Evolutionary conservation across 2,888 invertebrate genomes (phyloP).

Genomic region (Dioctria rufipes): DNA sequence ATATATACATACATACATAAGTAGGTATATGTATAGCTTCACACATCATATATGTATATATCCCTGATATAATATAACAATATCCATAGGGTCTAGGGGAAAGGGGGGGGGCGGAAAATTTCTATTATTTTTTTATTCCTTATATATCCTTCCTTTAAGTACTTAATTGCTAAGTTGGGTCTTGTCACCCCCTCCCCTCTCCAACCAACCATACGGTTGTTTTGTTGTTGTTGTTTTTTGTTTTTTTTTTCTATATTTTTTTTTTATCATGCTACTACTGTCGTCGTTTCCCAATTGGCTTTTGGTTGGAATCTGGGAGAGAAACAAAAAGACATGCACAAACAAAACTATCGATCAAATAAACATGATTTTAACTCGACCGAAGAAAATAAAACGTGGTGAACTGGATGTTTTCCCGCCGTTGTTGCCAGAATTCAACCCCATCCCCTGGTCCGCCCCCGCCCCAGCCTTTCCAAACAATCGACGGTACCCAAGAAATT

Average conservation of each 20-base stretch:
- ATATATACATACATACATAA: no score
- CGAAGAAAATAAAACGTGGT: neutral
- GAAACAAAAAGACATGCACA: conserved; percentile 22
- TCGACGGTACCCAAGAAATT: no score
- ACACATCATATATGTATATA: no score
- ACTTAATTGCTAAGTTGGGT: no score
- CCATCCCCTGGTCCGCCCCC: no score
- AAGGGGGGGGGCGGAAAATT: neutral
- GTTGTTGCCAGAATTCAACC: no score
- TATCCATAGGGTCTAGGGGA: neutral
- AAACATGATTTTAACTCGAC: conserved; percentile 39
- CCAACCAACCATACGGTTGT: no score
- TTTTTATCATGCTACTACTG: neutral
- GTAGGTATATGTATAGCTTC: no score
- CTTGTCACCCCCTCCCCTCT: no score
- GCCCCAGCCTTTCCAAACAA: no score
- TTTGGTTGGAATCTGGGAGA: conserved; percentile 3
- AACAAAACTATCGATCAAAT: conserved; percentile 52
- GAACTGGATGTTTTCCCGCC: no score
- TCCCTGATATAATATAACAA: no score
- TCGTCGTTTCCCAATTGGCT: conserved; percentile 44
- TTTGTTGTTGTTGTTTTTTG: neutral
- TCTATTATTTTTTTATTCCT: neutral
- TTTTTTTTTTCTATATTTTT: neutral
- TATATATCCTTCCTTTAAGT: neutral